These are phyloP conservation scores for Ichneumon xanthorius DNA, from an alignment of 2,888 invertebrate species.

Conservation along the genomic window DNA sequence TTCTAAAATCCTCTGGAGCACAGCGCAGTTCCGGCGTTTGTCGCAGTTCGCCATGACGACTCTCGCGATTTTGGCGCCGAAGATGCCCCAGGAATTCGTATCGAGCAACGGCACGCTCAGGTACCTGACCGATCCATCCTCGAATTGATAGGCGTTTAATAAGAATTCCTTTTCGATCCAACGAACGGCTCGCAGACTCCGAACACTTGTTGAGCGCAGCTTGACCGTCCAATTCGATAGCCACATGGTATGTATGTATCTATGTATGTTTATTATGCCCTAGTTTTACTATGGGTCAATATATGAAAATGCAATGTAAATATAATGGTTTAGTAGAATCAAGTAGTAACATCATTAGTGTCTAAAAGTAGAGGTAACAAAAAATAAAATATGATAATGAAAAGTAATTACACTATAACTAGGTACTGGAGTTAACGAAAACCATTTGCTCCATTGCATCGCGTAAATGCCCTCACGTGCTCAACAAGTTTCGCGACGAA, in stretches of 20 bases:
- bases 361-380: too few species aligned
- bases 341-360: too few species aligned
- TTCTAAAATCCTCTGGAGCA: constrained; percentile 69
- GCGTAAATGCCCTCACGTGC: constrained; percentile 55
- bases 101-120: constrained; percentile 74
- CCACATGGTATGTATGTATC: background rate
- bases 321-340: too few species aligned
- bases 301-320: too few species aligned
- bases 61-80: constrained; percentile 74
- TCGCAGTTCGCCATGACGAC: constrained; percentile 75
- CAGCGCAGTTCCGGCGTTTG: constrained; percentile 75
- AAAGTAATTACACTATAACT: too few species aligned
- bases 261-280: too few species aligned
- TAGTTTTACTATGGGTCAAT: too few species aligned
- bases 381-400: too few species aligned
- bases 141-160: background rate
- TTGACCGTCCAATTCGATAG: constrained; percentile 70
- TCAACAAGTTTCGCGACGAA: constrained; percentile 70
- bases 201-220: constrained; percentile 74
- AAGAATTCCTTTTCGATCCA: background rate
- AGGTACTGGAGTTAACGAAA: constrained; percentile 70
- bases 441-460: constrained; percentile 74
- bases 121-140: constrained; percentile 70
- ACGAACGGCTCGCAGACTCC: constrained; percentile 72
- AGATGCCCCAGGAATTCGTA: constrained; percentile 78